Base-by-base conservation (phyloP, 1,140 invertebrate genomes). In the Drosophila navojoa region DNA sequence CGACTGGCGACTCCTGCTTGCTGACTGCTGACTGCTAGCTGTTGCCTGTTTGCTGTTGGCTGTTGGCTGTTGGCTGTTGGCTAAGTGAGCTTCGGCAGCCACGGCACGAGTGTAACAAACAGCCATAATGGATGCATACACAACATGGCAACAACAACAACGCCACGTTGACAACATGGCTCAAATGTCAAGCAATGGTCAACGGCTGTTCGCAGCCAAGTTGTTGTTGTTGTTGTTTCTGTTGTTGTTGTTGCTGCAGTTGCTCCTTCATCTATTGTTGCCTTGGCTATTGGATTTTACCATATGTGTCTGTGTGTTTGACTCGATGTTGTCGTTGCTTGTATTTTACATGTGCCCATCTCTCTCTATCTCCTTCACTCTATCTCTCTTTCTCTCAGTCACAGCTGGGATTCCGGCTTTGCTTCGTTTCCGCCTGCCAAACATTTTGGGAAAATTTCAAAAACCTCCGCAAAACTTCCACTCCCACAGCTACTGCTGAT, bases 151-250 rank as follows among this genome's bases (percentile, higher is more conserved):
- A 52, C 74, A 80, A 62, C 77, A 59, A 67, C 67, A 80, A 52
- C 74, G 57, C 79, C 74, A 59, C 79, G 81, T 87, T 79, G 82
- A 86, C 82, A 86, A 86, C 81, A 87, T 87, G 82, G 81, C 81
- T 86, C 81, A 86, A 86, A 86, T 86, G 82, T 86, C 82, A 87
- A 79, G 71, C 78, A 87, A 78, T 86, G 82, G 81, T 81, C 81
- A 85, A 85, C 78, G 81, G 59, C 79, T 82, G 79, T 82, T 79
- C 71, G 67, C 71, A 53, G 60, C 63, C 64, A 27, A 40, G n/a
- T 50, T 62, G 45, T 38, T 50, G n/a, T 50, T 62, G 45, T 38
- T 50, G 74, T 63, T 81, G 45, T 38, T 50, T 22, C 19, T 22
- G 19, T 22, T 22, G 74, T 59, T 81, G 63, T 58, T 49, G 55